Conservation (phyloP, 2,113 vertebrate species). For the Apodemus sylvaticus region DNA sequence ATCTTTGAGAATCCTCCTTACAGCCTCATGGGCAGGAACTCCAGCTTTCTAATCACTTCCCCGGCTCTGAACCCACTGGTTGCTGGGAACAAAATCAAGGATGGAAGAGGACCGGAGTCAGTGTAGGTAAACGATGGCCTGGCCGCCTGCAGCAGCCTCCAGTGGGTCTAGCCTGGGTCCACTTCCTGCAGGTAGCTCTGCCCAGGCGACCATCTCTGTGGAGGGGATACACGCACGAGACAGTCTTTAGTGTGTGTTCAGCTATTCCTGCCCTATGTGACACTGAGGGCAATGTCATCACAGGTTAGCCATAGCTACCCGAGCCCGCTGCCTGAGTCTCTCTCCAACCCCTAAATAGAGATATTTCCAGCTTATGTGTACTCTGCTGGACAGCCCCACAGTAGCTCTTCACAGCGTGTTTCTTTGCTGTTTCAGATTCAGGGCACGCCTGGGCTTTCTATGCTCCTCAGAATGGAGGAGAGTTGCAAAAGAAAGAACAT, state of each 20-base stretch:
- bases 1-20: background rate
- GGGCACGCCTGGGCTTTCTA: background rate
- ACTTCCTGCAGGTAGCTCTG: background rate
- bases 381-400: background rate
- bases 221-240: rapidly evolving
- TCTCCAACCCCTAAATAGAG: rapidly evolving
- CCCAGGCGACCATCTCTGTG: background rate
- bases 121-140: background rate
- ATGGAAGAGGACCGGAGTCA: background rate
- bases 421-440: background rate
- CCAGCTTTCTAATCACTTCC: background rate
- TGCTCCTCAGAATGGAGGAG: background rate
- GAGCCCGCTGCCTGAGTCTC: no score
- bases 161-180: background rate
- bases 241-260: background rate
- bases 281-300: background rate
- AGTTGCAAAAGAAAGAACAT: background rate
- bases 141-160: background rate
- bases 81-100: background rate
- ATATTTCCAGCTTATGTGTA: background rate
- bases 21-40: background rate
- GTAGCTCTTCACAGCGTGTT: rapidly evolving
- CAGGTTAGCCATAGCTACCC: background rate
- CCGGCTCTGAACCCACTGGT: background rate
- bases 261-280: background rate